phyloP scores from a whole-genome alignment of 2,888 invertebrate genomes.

The Andricus curvator region DNA sequence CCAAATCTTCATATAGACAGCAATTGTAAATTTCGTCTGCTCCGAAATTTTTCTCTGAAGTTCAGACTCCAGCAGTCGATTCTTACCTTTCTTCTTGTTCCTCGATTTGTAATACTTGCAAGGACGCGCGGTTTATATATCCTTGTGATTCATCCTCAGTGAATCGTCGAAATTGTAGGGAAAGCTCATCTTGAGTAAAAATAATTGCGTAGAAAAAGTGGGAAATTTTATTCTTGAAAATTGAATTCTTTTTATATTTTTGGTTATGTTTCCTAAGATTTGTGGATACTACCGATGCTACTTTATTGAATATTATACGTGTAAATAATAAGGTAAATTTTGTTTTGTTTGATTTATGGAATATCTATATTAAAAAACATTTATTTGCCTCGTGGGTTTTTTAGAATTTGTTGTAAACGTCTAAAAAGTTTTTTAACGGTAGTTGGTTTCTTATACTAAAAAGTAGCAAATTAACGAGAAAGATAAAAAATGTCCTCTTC shows the following conservation, averaged over 20 bases:
- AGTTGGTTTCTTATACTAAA: neutral
- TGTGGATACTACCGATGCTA: too few species aligned
- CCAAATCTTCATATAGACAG: neutral
- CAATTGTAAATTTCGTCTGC: neutral
- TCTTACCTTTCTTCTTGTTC: neutral
- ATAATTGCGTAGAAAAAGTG: neutral
- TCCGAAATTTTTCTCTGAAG: neutral
- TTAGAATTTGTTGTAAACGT: neutral
- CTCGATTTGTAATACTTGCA: neutral
- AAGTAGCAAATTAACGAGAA: neutral
- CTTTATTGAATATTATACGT: too few species aligned
- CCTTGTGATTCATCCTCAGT: neutral
- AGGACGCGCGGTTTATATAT: neutral
- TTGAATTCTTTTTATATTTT: neutral
- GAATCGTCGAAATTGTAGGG: neutral
- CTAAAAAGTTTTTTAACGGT: neutral
- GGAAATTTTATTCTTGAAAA: neutral
- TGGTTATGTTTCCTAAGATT: neutral
- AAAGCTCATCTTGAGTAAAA: neutral
- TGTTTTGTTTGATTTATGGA: neutral
- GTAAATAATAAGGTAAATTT: neutral
- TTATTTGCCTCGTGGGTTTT: neutral
- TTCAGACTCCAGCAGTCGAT: neutral
- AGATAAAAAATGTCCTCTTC: too few species aligned
- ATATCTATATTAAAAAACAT: neutral